phyloP scores from a whole-genome alignment of 2,113 vertebrate genomes.

The Sinocyclocheilus rhinocerous region DNA sequence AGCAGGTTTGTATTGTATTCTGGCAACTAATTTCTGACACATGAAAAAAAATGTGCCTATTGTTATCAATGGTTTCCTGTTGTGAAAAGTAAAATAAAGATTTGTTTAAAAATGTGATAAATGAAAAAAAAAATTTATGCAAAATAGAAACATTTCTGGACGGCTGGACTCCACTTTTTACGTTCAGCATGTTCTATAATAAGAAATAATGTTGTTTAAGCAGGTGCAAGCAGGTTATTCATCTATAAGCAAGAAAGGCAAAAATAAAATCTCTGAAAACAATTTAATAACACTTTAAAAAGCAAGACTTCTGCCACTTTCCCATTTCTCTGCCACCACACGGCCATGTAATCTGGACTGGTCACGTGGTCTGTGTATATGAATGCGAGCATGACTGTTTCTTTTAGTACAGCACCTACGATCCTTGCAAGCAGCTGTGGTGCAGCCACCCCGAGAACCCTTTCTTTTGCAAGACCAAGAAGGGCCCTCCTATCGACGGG shows the following conservation, averaged over 20 bases:
- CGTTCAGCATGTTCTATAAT: not conserved
- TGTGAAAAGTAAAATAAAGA: not conserved
- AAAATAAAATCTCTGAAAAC: too few relatives aligned
- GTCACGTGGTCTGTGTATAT: conserved; percentile 38
- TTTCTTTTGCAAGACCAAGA: conserved; percentile 96
- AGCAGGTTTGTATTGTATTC: too few relatives aligned
- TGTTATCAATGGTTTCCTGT: not conserved
- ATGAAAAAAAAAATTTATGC: not conserved
- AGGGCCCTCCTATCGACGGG: conserved; percentile 93
- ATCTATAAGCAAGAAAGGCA: too few relatives aligned
- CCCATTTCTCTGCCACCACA: not conserved
- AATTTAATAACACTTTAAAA: not conserved
- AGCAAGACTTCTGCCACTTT: not conserved
- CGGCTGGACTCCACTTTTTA: not conserved
- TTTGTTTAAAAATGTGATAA: not conserved
- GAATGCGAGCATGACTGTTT: conserved; percentile 59
- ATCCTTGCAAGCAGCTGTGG: conserved; percentile 96
- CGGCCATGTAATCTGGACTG: not conserved
- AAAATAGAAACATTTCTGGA: not conserved
- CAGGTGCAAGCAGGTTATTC: too few relatives aligned
- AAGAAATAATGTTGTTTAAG: too few relatives aligned
- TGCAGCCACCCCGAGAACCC: conserved; percentile 94
- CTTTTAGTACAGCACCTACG: conserved; percentile 86
- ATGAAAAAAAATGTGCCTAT: not conserved
- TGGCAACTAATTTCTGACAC: too few relatives aligned